Evolutionary conservation across 2,797 vertebrate genomes (phyloP), one percentile per base, ranked within the genome.

Genomic region (Sparus aurata): DNA sequence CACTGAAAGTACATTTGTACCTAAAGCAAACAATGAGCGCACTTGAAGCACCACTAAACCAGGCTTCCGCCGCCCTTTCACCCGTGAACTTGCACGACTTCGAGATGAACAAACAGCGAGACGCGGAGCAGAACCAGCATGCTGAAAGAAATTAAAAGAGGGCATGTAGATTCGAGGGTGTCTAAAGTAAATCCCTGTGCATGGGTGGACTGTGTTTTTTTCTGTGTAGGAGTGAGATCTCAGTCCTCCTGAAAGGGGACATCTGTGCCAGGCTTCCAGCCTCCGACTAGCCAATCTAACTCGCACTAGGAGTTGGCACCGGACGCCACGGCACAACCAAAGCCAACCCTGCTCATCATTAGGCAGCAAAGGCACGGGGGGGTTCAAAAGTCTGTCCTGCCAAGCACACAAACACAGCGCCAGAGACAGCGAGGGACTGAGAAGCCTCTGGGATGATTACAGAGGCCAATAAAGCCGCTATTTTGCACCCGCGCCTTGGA

Each of bases 331-430:
- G 67, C 65, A 1, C 83, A 77, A 83, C 82, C 82, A 57, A 83
- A 88, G 89, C 84, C 88, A 89, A 72, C 72, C 60, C 53, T 52
- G 86, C 90, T 89, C 91, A 87, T 92, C 88, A 91, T 90, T 92
- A 86, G 89, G 80, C 83, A 75, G 78, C 75, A 69, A 79, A 82
- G 57, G 75, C 82, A 80, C 9, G 38, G 25, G 50, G 27, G 50
- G 80, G 75, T 85, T 89, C 79, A 85, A 80, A 87, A 89, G 85
- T 84, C 82, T 12, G 73, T 80, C 74, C 74, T 79, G 88, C 84
- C 85, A 91, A 88, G 75, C 79, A 61, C 71, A 81, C 75, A 71
- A 80, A 71, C 27, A 15, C 62, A 15, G 67, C 60, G 82, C 73
- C 68, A 80, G 70, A 76, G 60, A 77, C 15, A 45, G 69, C 55